Conservation (phyloP, 2,113 vertebrate genomes). For the Hyperoodon ampullatus region DNA sequence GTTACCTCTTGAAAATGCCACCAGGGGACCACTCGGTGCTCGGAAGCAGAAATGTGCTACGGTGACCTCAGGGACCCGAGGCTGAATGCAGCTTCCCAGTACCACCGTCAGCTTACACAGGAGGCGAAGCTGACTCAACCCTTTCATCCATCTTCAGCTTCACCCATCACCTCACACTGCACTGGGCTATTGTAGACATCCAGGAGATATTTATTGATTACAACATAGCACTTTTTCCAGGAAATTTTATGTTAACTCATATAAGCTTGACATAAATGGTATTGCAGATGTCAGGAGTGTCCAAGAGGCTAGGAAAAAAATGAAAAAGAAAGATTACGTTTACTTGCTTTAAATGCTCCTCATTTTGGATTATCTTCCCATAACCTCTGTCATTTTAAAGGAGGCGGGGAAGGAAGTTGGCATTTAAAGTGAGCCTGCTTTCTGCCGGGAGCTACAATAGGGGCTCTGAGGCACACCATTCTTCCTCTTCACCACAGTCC, state of each 20-base stretch:
- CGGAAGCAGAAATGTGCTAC: background rate
- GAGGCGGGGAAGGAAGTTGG: background rate
- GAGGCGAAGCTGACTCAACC: background rate
- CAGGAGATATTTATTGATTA: conserved; percentile 49
- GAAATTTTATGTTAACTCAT: conserved; percentile 64
- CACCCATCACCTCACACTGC: background rate
- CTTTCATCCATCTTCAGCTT: background rate
- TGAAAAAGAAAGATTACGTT: conserved; percentile 64
- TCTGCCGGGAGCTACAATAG: background rate
- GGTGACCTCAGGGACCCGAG: background rate
- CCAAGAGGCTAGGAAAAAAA: conserved; percentile 44
- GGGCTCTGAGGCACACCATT: rapidly evolving
- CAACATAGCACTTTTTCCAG: conserved; percentile 9
- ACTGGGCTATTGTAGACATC: background rate
- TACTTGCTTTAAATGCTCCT: conserved; percentile 36
- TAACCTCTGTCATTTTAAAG: conserved; percentile 48
- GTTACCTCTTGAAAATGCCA: background rate
- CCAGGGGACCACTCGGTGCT: rapidly evolving
- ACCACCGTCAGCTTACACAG: rapidly evolving
- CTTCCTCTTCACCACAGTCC: background rate
- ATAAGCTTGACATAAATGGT: conserved; percentile 60
- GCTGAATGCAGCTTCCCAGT: background rate
- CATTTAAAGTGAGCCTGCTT: background rate
- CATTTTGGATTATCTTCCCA: conserved; percentile 44
- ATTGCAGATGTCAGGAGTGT: conserved; percentile 51